These are phyloP conservation scores for Aporrectodea caliginosa DNA, from an alignment of 1,140 invertebrate species.

Conservation along the genomic window DNA sequence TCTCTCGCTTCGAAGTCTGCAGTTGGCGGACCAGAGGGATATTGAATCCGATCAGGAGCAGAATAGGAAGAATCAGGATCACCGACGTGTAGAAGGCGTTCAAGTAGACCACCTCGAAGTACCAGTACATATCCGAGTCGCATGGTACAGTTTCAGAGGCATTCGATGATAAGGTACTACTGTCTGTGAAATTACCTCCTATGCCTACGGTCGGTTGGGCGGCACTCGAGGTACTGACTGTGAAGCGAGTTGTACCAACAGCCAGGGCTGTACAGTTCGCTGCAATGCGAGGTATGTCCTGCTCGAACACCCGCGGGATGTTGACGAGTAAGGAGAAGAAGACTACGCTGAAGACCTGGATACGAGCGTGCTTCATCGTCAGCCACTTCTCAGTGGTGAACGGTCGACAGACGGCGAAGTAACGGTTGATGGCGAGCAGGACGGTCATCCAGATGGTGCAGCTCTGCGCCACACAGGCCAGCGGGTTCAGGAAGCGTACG, in stretches of 20 bases:
- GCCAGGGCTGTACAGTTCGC: not conserved
- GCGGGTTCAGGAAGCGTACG: conserved; percentile 19
- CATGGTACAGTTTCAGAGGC: not conserved
- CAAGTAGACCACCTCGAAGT: conserved; percentile 24
- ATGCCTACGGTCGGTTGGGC: too few species aligned
- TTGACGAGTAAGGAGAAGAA: conserved; percentile 24
- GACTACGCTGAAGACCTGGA: conserved; percentile 28
- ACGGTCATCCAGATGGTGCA: conserved; percentile 30
- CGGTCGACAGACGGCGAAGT: conserved; percentile 27
- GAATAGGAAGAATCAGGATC: conserved; percentile 23
- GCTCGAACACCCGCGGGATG: conserved; percentile 27
- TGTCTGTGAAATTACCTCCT: too few species aligned
- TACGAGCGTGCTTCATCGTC: conserved; percentile 22
- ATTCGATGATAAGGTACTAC: too few species aligned
- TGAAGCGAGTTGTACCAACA: not conserved
- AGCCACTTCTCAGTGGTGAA: conserved; percentile 21
- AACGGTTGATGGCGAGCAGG: conserved; percentile 31
- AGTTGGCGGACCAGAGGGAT: conserved; percentile 15
- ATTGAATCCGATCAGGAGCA: conserved; percentile 30
- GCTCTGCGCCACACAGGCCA: conserved; percentile 25
- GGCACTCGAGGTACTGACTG: too few species aligned
- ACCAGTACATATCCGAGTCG: too few species aligned
- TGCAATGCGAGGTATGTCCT: not conserved
- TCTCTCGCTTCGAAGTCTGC: conserved; percentile 8
- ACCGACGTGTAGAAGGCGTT: conserved; percentile 29